Evolutionary conservation across 2,888 invertebrate species (phyloP).

Genomic region (Gymnocheta viridis): DNA sequence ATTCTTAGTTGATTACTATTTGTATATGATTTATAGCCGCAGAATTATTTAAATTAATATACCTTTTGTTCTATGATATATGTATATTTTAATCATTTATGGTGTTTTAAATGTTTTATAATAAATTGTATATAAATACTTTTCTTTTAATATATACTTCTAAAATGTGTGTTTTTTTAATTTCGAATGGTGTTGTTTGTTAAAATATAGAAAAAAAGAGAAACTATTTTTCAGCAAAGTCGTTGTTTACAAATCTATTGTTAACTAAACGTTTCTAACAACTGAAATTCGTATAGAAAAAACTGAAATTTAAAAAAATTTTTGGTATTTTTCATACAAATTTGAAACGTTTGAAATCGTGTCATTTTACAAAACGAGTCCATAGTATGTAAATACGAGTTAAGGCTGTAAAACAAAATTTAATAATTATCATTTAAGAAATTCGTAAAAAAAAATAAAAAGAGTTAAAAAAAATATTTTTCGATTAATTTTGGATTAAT

Average conservation of each 20-base stretch:
- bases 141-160: slow-evolving; percentile 22
- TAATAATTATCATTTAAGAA: not conserved
- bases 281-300: too few relatives aligned
- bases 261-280: too few relatives aligned
- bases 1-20: slow-evolving; percentile 22
- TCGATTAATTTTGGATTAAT: too few relatives aligned
- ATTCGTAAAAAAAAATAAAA: slow-evolving; percentile 1
- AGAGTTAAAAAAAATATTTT: slow-evolving; percentile 21
- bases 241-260: slow-evolving; percentile 52
- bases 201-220: slow-evolving; percentile 4
- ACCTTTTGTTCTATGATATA: slow-evolving; percentile 48
- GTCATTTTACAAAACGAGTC: too few relatives aligned
- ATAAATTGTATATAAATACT: slow-evolving; percentile 57
- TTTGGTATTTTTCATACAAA: too few relatives aligned
- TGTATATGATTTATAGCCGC: slow-evolving; percentile 66
- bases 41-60: slow-evolving; percentile 42
- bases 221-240: slow-evolving; percentile 33
- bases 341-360: too few relatives aligned
- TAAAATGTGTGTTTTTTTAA: slow-evolving; percentile 20
- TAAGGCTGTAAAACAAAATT: not conserved
- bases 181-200: slow-evolving; percentile 11
- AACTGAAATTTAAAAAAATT: too few relatives aligned
- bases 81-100: slow-evolving; percentile 44
- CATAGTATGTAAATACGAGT: not conserved
- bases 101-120: slow-evolving; percentile 47